phyloP scores from a whole-genome alignment of 2,113 vertebrate genomes.

The Ochotona curzoniae region DNA sequence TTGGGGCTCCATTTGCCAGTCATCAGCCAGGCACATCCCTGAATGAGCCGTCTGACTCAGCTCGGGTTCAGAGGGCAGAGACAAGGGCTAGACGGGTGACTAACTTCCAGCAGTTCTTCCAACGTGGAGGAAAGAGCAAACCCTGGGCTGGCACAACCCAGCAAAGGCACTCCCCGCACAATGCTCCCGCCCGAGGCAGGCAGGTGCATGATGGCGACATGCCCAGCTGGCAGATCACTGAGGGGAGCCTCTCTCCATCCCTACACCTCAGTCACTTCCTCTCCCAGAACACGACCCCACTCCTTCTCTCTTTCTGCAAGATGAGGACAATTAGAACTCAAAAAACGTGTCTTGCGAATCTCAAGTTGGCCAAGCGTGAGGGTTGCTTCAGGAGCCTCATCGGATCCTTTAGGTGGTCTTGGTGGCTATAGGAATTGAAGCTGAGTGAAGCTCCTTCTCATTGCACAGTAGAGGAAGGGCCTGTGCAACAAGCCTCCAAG shows the following conservation, averaged over 20 bases:
- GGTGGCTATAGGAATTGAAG: background rate
- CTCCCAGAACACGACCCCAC: background rate
- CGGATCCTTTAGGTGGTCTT: background rate
- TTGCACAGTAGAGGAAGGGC: background rate
- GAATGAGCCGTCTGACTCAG: background rate
- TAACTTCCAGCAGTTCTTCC: background rate
- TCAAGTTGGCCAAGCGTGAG: background rate
- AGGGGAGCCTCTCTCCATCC: background rate
- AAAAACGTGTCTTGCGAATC: background rate
- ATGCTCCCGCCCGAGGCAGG: background rate
- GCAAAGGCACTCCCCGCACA: background rate
- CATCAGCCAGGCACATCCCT: background rate
- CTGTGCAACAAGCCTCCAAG: background rate
- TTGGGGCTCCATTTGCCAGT: background rate
- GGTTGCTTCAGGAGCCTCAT: background rate
- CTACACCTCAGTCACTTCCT: background rate
- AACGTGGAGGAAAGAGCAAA: background rate
- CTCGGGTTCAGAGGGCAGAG: background rate
- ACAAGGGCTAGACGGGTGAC: background rate
- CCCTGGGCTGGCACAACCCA: background rate
- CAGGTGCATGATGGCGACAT: background rate
- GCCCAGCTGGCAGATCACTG: background rate
- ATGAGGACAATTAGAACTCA: background rate
- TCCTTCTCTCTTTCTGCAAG: background rate
- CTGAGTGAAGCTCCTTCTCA: background rate